Evolutionary conservation across 2,797 vertebrate species (phyloP).

Genomic region (Leptatherina wallacei): DNA sequence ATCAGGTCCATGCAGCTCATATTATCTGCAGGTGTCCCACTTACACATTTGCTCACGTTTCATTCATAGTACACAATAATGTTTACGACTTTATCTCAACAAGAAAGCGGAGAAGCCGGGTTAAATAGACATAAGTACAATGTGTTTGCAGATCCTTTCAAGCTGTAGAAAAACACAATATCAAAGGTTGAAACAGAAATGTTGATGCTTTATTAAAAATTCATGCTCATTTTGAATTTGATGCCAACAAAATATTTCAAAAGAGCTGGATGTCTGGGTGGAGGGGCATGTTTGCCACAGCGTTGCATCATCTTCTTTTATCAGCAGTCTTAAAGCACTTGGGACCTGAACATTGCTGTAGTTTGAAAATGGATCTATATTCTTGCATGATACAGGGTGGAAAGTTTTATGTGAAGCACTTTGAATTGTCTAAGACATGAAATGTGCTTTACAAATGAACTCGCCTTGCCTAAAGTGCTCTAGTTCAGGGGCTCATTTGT

Average conservation of each 20-base stretch:
- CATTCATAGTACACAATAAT: neutral
- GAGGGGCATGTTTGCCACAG: no score
- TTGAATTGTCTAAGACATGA: no score
- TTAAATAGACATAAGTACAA: neutral
- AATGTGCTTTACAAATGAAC: no score
- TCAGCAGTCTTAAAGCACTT: no score
- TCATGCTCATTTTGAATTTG: neutral
- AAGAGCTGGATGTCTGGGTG: no score
- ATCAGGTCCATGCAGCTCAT: neutral
- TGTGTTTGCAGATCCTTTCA: neutral
- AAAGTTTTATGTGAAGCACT: no score
- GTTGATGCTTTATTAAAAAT: neutral
- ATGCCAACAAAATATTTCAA: neutral
- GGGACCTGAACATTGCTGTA: no score
- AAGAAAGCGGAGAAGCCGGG: neutral
- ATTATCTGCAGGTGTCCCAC: slow-evolving; percentile 24
- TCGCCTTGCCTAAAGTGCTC: no score
- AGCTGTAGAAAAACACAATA: neutral
- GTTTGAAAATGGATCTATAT: no score
- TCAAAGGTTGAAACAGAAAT: neutral
- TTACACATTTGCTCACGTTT: slow-evolving; percentile 16
- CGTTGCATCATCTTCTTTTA: no score
- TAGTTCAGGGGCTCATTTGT: no score
- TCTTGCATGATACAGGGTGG: no score
- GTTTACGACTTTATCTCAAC: neutral